A percentile compares a stretch with the other conserved stretches of the same genome.
Conservation (phyloP, 2,113 vertebrate species). For the Oncorhynchus keta region DNA sequence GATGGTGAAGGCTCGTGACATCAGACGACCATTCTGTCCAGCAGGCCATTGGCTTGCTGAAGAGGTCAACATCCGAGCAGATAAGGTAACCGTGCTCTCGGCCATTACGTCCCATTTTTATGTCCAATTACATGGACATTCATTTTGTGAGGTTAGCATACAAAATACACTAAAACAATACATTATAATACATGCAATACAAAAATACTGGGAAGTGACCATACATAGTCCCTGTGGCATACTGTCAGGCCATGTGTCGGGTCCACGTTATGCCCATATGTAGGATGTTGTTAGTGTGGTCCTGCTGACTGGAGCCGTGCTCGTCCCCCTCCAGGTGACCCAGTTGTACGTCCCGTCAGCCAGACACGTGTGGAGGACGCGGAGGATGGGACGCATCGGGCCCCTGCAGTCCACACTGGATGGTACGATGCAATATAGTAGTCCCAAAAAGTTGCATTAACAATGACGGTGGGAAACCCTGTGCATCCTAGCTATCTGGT, state of each 20-base stretch:
- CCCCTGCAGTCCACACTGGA: conserved; percentile 93
- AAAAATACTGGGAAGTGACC: not conserved
- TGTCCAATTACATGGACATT: not conserved
- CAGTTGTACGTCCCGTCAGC: conserved; percentile 96
- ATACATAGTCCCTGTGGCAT: not conserved
- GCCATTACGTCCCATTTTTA: not conserved
- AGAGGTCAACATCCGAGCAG: conserved; percentile 95
- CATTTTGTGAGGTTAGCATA: not conserved
- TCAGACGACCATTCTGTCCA: conserved; percentile 92
- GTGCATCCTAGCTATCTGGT: no score
- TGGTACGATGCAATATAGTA: conserved; percentile 67
- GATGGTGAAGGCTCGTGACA: conserved; percentile 96
- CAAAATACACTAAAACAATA: no score
- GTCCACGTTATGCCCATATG: no score
- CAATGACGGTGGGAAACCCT: no score
- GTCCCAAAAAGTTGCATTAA: no score
- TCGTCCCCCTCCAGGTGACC: conserved; percentile 79
- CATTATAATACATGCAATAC: no score
- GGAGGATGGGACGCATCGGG: conserved; percentile 94
- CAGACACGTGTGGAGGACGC: conserved; percentile 90
- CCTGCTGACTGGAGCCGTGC: not conserved
- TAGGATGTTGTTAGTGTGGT: no score
- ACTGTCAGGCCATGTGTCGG: not conserved
- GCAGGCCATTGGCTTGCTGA: conserved; percentile 94
- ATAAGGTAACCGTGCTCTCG: conserved; percentile 80